Evolutionary conservation across 2,113 vertebrate genomes (phyloP), one percentile per base, ranked within the genome.

Genomic region (Chaetura pelagica): DNA sequence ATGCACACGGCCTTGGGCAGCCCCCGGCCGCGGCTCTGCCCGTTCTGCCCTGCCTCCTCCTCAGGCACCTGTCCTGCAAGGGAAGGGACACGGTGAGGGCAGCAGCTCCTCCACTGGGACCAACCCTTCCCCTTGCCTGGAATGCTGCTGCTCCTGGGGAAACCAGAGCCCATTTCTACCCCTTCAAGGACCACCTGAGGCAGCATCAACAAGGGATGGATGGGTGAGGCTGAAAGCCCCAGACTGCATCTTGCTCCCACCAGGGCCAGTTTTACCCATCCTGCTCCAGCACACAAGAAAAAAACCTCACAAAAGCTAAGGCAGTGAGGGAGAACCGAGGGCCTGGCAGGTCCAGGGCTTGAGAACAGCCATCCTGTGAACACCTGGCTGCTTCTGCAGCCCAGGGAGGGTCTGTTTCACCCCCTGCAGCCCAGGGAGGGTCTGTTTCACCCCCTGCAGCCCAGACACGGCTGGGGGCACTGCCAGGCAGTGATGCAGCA

Each of bases 11-110:
- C 98, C 95, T 99, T 99, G 95, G 98, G 98, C 84, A 97, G 95
- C 63, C 97, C 98, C 73, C 87, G 96, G 97, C 98, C 97, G 18
- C 97, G 98, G 49, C 98, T 98, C 94, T 98, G 97, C 54, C 97
- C 97, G 8, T 96, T 98, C 85, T 98, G 97, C 93, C 98, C 97
- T 1, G 91, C 93, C 73, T 98, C 98, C 89, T 98, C 99, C 81
- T 99, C 99, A 12, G 93, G 98, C 96, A 99, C 98, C 98, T 99
- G 99, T 95, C 99, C 99, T 99, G 97, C 90, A 96, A 90, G 69
- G 89, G 67, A 87, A 87, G 63, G 6, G 88, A 46, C 30, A 26
- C 7, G 20, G 73, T 89, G n/a, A 67, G 17, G 74, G 72, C 46
- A 27, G 48, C 35, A 38, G 6, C 14, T 1, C 44, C 40, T 9